Conservation (phyloP, 2,797 vertebrate species). For the Microctenopoma lineatum region DNA sequence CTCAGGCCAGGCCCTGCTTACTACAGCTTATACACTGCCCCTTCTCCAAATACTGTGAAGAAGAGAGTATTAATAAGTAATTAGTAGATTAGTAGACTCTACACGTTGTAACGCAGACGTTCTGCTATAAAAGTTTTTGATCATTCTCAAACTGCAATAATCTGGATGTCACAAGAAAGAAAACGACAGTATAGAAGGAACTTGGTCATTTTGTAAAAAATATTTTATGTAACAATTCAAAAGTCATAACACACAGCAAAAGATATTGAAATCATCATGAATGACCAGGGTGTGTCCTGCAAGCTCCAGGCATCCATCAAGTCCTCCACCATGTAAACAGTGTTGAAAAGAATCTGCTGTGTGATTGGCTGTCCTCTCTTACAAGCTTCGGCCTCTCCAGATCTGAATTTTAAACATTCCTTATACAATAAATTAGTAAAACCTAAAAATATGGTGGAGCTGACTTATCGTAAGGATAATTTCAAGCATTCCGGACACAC, state of each 20-base stretch:
- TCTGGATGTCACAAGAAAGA: background rate
- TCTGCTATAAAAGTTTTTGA: background rate
- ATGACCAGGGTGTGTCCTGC: constrained; percentile 55
- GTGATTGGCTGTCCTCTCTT: constrained; percentile 49
- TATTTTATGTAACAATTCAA: constrained; percentile 74
- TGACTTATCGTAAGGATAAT: constrained; percentile 33
- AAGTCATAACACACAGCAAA: constrained; percentile 64
- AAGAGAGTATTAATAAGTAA: no score
- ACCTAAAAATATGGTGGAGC: constrained; percentile 33
- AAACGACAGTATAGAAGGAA: background rate
- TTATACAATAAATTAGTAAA: constrained; percentile 65
- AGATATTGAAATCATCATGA: constrained; percentile 69
- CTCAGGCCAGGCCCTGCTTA: no score
- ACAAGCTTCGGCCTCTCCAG: constrained; percentile 21
- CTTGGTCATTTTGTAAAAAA: constrained; percentile 65
- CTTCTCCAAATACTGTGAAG: no score
- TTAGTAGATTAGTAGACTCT: no score
- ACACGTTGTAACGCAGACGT: no score
- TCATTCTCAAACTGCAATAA: background rate
- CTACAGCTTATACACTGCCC: no score
- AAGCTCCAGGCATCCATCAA: constrained; percentile 31
- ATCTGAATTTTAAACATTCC: constrained; percentile 38
- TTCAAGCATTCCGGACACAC: constrained; percentile 60
- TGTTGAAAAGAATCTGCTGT: constrained; percentile 59
- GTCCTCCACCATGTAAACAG: constrained; percentile 73